A percentile compares a stretch with the other conserved stretches of the same genome.
Evolutionary conservation across 2,888 invertebrate genomes (phyloP).

Genomic region (Busseola fusca): DNA sequence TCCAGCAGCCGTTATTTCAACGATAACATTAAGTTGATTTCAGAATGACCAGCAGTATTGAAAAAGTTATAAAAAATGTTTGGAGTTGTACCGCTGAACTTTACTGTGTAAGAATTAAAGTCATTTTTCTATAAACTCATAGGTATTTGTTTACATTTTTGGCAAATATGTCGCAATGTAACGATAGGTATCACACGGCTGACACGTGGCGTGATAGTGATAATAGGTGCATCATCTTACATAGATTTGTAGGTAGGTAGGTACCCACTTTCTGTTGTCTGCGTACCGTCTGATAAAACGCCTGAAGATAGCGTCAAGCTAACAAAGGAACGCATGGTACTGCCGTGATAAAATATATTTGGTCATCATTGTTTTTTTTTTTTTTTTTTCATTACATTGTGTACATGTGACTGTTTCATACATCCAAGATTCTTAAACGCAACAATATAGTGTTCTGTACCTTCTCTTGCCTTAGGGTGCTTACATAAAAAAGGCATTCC

Average conservation of each 20-base stretch:
- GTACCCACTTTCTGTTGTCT: slow-evolving; percentile 16
- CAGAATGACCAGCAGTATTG: too few species aligned
- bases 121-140: too few species aligned
- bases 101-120: too few species aligned
- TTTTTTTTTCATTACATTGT: too few species aligned
- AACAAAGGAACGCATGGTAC: slow-evolving; percentile 31
- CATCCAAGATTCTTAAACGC: not conserved
- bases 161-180: too few species aligned
- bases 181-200: slow-evolving; percentile 23
- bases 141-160: too few species aligned
- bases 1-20: too few species aligned
- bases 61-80: too few species aligned
- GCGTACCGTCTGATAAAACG: slow-evolving; percentile 40
- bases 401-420: not conserved
- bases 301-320: slow-evolving; percentile 45
- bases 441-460: not conserved
- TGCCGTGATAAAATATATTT: slow-evolving; percentile 14
- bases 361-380: too few species aligned
- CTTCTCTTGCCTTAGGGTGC: not conserved
- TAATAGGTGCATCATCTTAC: slow-evolving; percentile 25
- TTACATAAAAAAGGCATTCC: not conserved
- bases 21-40: too few species aligned
- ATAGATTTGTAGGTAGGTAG: slow-evolving; percentile 16
- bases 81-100: too few species aligned
- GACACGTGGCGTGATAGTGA: slow-evolving; percentile 28